These are phyloP conservation scores for Leptoteleia sp. DNA, from an alignment of 1,140 invertebrate species.

Conservation along the genomic window DNA sequence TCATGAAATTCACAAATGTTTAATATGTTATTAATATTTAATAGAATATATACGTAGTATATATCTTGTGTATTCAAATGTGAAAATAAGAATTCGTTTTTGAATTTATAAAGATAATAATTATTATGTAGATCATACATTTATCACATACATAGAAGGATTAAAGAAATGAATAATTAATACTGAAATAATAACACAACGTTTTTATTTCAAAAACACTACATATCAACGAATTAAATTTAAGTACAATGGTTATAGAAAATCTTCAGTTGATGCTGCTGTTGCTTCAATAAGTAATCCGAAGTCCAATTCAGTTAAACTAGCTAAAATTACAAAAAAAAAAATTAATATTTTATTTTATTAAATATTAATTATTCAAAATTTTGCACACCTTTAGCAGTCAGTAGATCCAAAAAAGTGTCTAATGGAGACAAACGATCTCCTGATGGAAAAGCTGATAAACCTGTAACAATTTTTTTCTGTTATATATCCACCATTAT, in stretches of 20 bases:
- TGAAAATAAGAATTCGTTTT: too few species aligned
- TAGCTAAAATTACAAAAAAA: constrained; percentile 83
- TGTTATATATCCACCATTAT: too few species aligned
- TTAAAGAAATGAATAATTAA: too few species aligned
- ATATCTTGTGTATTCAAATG: too few species aligned
- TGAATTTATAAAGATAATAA: too few species aligned
- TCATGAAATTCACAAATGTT: too few species aligned
- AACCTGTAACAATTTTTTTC: constrained; percentile 76
- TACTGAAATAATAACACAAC: too few species aligned
- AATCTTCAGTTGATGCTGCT: constrained; percentile 83
- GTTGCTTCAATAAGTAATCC: constrained; percentile 91
- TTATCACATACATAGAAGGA: too few species aligned
- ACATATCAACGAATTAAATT: constrained; percentile 16
- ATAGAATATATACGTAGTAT: too few species aligned
- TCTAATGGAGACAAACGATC: constrained; percentile 89
- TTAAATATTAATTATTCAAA: not conserved
- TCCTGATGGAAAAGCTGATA: constrained; percentile 86
- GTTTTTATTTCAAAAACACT: too few species aligned
- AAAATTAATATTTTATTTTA: not conserved
- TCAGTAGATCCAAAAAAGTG: constrained; percentile 91
- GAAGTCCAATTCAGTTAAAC: constrained; percentile 90
- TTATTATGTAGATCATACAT: too few species aligned
- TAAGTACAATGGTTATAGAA: constrained; percentile 72
- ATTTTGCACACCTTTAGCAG: constrained; percentile 85
- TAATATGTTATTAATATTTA: too few species aligned